phyloP scores from a whole-genome alignment of 2,797 vertebrate genomes.

The Characodon lateralis region DNA sequence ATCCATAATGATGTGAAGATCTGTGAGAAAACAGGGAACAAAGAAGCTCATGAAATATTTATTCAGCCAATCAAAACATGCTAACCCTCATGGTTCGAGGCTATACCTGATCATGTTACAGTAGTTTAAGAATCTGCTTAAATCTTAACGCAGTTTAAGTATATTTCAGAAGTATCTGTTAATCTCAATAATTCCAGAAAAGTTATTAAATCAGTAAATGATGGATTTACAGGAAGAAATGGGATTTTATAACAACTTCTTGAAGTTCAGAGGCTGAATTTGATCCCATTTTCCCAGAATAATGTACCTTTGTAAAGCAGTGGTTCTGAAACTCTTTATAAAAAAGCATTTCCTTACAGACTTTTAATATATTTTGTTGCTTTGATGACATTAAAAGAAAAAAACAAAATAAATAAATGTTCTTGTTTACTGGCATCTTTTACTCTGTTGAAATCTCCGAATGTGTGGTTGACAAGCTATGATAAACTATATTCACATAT shows the following conservation, averaged over 20 bases:
- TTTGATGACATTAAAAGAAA: neutral
- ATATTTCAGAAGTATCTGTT: neutral
- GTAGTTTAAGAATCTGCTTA: too few relatives aligned
- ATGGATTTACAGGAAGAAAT: neutral
- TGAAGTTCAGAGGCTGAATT: neutral
- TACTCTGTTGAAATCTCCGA: neutral
- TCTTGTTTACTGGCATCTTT: neutral
- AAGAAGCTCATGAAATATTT: neutral
- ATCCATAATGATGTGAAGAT: neutral
- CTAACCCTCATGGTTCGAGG: neutral
- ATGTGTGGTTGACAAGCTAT: neutral
- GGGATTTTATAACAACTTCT: neutral
- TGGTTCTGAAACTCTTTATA: neutral
- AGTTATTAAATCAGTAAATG: neutral
- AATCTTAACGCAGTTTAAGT: neutral
- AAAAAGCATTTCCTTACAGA: too few relatives aligned
- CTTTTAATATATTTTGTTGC: neutral
- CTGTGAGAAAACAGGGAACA: neutral
- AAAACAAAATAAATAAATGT: neutral
- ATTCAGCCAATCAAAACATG: neutral
- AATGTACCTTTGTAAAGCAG: neutral
- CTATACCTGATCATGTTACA: neutral
- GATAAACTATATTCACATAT: neutral
- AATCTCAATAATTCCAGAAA: neutral
- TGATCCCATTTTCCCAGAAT: neutral